A percentile compares a stretch with the other conserved stretches of the same genome.
phyloP scores from a whole-genome alignment of 2,888 invertebrate genomes.

The Calameuta idolon region DNA sequence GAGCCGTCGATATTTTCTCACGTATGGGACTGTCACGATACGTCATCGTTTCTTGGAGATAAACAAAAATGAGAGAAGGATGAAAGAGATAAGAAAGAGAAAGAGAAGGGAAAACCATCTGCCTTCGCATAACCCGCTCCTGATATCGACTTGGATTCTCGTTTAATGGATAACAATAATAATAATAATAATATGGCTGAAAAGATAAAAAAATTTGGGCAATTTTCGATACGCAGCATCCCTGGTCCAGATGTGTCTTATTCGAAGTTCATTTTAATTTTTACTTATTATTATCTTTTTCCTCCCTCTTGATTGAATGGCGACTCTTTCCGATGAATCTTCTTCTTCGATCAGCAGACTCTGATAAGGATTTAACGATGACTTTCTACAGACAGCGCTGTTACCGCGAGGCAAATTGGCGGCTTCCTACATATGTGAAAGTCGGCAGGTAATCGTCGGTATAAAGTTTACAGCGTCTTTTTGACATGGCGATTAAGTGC shows the following conservation, averaged over 20 bases:
- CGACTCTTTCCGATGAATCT: background rate
- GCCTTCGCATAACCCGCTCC: background rate
- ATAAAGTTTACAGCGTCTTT: conserved; percentile 59
- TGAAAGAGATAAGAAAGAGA: background rate
- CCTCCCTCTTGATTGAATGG: too few relatives aligned
- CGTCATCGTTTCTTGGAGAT: conserved; percentile 4
- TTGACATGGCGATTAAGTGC: conserved; percentile 64
- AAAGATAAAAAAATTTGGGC: too few relatives aligned
- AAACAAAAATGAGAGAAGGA: background rate
- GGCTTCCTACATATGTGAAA: background rate
- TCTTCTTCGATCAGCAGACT: background rate
- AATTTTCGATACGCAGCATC: background rate
- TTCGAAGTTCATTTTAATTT: background rate
- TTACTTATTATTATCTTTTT: too few relatives aligned
- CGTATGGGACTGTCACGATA: conserved; percentile 5
- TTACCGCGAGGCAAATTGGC: background rate
- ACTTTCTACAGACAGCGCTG: background rate
- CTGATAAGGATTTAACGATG: background rate
- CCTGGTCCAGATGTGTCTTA: background rate
- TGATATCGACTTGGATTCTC: background rate
- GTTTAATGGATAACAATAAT: background rate
- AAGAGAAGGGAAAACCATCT: background rate
- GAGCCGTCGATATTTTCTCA: conserved; percentile 38
- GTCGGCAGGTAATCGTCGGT: conserved; percentile 13
- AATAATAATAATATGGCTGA: too few relatives aligned